A percentile compares a stretch with the other conserved stretches of the same genome.
Conservation (phyloP, 2,888 invertebrate genomes). For the Machimus rusticus region DNA sequence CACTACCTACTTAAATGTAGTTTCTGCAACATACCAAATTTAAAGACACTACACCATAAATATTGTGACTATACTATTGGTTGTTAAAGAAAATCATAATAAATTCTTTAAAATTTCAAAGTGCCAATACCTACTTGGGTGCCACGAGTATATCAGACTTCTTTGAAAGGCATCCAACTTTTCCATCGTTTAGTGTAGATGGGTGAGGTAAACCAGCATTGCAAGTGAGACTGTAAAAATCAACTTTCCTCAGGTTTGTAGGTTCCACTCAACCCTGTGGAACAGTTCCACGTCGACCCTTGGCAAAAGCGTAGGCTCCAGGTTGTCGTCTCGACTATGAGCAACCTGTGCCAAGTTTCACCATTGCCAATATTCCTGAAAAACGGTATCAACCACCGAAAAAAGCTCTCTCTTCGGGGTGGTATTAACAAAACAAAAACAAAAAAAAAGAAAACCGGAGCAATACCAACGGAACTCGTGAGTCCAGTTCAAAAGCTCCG, state of each 20-base stretch:
- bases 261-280: not conserved
- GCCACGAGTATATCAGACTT: not conserved
- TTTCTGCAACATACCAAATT: too few relatives aligned
- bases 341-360: not conserved
- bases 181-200: not conserved
- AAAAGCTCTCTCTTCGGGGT: slow-evolving; percentile 6
- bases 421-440: not conserved
- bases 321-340: not conserved
- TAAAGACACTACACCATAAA: too few relatives aligned
- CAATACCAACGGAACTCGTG: not conserved
- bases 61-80: too few relatives aligned
- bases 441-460: not conserved
- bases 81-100: too few relatives aligned
- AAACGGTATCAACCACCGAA: not conserved
- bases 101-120: not conserved
- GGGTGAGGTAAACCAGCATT: not conserved
- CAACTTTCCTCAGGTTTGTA: not conserved
- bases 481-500: not conserved
- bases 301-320: not conserved
- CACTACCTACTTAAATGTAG: too few relatives aligned
- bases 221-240: not conserved
- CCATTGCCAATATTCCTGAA: not conserved
- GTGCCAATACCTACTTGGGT: too few relatives aligned
- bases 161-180: not conserved
- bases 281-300: not conserved